These are phyloP conservation scores for Harpalus rufipes DNA, from an alignment of 2,888 invertebrate species.

Conservation along the genomic window DNA sequence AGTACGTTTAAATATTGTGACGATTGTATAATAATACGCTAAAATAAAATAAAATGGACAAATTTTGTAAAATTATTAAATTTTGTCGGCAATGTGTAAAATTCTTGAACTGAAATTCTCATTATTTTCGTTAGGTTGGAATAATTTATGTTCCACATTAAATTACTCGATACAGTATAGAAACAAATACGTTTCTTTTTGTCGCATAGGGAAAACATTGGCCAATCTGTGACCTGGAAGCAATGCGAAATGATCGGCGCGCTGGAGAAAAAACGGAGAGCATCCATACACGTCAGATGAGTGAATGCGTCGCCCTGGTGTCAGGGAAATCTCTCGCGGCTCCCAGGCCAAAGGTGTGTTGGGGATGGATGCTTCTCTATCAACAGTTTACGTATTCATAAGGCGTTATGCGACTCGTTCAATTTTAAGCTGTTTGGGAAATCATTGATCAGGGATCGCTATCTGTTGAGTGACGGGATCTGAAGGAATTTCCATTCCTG, in stretches of 20 bases:
- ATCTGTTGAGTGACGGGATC: constrained; percentile 28
- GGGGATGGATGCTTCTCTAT: constrained; percentile 30
- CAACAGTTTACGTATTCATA: constrained; percentile 63
- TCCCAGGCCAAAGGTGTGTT: constrained; percentile 9
- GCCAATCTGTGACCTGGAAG: constrained; percentile 61
- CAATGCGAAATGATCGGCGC: constrained; percentile 43
- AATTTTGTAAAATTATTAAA: no score
- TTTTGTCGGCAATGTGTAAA: no score
- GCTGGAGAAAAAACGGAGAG: constrained; percentile 54
- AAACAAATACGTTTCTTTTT: background rate
- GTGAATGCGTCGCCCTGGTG: constrained; percentile 28
- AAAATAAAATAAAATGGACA: no score
- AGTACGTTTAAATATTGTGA: no score
- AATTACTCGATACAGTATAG: background rate
- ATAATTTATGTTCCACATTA: background rate
- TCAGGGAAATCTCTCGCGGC: constrained; percentile 10
- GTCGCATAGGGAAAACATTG: constrained; percentile 16
- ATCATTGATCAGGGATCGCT: constrained; percentile 41
- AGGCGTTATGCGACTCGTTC: constrained; percentile 56
- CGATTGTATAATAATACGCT: no score
- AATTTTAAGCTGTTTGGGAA: constrained; percentile 56
- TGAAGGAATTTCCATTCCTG: background rate
- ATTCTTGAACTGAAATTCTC: no score
- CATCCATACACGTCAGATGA: constrained; percentile 66
- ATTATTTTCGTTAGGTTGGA: background rate